Evolutionary conservation across 2,797 vertebrate species (phyloP).

Genomic region (Champsocephalus gunnari): DNA sequence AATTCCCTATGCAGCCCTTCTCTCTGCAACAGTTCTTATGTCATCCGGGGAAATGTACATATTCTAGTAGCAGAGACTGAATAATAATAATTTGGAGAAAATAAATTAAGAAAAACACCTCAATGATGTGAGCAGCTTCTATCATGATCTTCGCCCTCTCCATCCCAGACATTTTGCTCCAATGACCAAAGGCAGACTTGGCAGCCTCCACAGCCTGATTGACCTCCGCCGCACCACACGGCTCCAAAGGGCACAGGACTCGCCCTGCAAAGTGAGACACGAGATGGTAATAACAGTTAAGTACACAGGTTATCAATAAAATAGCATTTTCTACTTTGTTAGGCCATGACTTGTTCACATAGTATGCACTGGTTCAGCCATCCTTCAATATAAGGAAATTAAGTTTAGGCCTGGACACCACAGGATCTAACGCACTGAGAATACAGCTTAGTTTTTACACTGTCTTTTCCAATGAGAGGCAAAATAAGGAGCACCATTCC

Average conservation of each 20-base stretch:
- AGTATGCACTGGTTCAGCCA: neutral
- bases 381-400: neutral
- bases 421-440: neutral
- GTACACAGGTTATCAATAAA: neutral
- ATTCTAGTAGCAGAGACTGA: neutral
- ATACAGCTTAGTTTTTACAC: neutral
- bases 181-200: slow-evolving; percentile 87
- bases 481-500: neutral
- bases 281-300: neutral
- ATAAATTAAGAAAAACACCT: slow-evolving; percentile 79
- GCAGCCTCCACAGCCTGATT: slow-evolving; percentile 89
- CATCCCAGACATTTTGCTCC: slow-evolving; percentile 94
- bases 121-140: slow-evolving; percentile 91
- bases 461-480: neutral
- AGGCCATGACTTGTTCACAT: neutral
- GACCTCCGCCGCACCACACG: slow-evolving; percentile 89
- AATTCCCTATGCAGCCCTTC: too few relatives aligned
- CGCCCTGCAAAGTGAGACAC: slow-evolving; percentile 81
- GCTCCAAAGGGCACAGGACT: slow-evolving; percentile 88
- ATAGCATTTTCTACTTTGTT: neutral
- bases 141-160: slow-evolving; percentile 91
- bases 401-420: neutral
- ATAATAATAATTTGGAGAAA: neutral
- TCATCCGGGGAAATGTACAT: neutral
- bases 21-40: neutral